Evolutionary conservation across 1,140 invertebrate species (phyloP), one percentile per base, ranked within the genome.

Genomic region (Potamilus streckersoni): DNA sequence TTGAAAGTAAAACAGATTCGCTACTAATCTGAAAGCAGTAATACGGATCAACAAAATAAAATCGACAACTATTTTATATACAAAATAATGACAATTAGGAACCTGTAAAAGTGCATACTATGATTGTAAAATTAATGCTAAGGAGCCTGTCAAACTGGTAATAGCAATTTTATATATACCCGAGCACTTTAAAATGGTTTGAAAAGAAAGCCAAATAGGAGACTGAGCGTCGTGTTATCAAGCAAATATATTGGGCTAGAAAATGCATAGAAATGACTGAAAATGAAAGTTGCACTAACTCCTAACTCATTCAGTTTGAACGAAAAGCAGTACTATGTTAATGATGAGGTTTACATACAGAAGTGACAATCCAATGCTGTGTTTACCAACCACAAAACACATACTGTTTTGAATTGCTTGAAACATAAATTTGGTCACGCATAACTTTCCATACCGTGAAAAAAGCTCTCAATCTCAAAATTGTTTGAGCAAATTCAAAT

Each of bases 181-280:
- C 97, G 91, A 99, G 91, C 20, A 98, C 93, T 69, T 91, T 92
- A 65, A 99, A 91, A 91, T 99, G 97, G 73, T 98, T 94, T 89
- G 95, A 96, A 90, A 98, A 99, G 88, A 97, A 96, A 69, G 93
- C 83, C 61, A 95, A 91, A 82, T 99, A 98, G 0, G 97, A 89
- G 15, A 94, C 62, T 57, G 93, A 91, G 8, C 97, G 97, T 88
- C 97, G 92, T 1, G 95, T 27, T 74, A 98, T 98, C 1, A 99
- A 91, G 76, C 96, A 95, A 38, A 96, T 31, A 20, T 92, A 93
- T 88, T 97, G 92, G 15, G 95, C 95, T 13, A 94, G 74, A 76
- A 98, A 93, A 91, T 98, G 96, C 85, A 96, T 96, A 2, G 94
- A 78, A 14, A 96, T 94, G 79, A 94, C 95, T 96, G 91, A 68